phyloP scores from a whole-genome alignment of 2,888 invertebrate genomes.

The Heliconius hortense region DNA sequence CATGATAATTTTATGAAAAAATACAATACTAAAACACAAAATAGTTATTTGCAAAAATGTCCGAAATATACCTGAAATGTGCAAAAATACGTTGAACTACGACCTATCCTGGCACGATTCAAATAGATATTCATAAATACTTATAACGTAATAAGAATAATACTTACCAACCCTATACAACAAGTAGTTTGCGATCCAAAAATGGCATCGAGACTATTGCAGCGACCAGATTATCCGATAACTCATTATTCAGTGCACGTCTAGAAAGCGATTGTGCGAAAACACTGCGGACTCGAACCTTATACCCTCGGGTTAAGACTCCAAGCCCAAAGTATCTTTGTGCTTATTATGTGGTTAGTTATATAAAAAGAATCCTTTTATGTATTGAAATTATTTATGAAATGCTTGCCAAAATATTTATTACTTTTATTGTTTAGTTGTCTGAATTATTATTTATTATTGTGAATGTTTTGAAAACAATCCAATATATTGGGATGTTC shows the following conservation, averaged over 20 bases:
- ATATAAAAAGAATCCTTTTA: constrained; percentile 14
- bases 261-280: constrained; percentile 47
- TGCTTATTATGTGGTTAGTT: neutral
- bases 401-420: constrained; percentile 5
- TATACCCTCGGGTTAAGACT: constrained; percentile 31
- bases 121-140: neutral
- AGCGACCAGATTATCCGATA: constrained; percentile 50
- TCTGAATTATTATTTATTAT: neutral
- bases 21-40: too few species aligned
- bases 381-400: constrained; percentile 7
- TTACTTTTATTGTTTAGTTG: neutral
- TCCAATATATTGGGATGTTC: too few species aligned
- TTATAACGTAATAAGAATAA: neutral
- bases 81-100: neutral
- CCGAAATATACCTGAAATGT: too few species aligned
- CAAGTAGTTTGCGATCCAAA: constrained; percentile 42
- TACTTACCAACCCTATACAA: constrained; percentile 14
- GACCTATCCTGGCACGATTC: neutral
- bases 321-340: neutral
- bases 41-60: too few species aligned
- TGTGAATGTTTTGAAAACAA: neutral
- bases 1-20: too few species aligned
- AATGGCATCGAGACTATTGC: constrained; percentile 47
- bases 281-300: constrained; percentile 35
- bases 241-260: constrained; percentile 58